phyloP scores from a whole-genome alignment of 1,140 invertebrate genomes.

The Rhagoletis pomonella region DNA sequence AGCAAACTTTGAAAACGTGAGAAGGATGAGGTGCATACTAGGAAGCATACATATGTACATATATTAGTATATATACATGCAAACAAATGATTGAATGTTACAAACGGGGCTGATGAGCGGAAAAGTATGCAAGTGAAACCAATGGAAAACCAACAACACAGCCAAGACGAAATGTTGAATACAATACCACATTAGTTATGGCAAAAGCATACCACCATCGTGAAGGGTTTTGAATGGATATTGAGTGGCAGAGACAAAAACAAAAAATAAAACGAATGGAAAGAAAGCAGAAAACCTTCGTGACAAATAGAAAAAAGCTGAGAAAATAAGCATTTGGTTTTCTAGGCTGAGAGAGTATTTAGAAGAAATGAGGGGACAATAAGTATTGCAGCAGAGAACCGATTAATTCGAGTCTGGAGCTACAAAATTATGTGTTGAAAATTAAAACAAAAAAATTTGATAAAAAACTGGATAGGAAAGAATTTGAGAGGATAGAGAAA shows the following conservation, averaged over 20 bases:
- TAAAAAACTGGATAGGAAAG: too few species aligned
- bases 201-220: not conserved
- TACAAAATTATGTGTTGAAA: too few species aligned
- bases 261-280: not conserved
- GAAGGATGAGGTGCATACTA: not conserved
- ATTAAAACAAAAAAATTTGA: too few species aligned
- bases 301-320: too few species aligned
- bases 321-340: too few species aligned
- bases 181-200: not conserved
- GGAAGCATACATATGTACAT: not conserved
- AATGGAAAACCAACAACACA: constrained; percentile 2
- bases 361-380: too few species aligned
- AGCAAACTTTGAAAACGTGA: not conserved
- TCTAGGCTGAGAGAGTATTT: too few species aligned
- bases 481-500: too few species aligned
- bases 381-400: too few species aligned
- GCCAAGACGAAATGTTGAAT: not conserved
- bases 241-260: not conserved
- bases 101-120: not conserved
- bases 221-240: not conserved
- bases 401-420: too few species aligned
- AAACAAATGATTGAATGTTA: not conserved
- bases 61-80: not conserved
- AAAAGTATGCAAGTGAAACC: constrained; percentile 22
- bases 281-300: not conserved